Base-by-base conservation (phyloP, 2,797 vertebrate genomes). In the Enteromius mattozi region DNA sequence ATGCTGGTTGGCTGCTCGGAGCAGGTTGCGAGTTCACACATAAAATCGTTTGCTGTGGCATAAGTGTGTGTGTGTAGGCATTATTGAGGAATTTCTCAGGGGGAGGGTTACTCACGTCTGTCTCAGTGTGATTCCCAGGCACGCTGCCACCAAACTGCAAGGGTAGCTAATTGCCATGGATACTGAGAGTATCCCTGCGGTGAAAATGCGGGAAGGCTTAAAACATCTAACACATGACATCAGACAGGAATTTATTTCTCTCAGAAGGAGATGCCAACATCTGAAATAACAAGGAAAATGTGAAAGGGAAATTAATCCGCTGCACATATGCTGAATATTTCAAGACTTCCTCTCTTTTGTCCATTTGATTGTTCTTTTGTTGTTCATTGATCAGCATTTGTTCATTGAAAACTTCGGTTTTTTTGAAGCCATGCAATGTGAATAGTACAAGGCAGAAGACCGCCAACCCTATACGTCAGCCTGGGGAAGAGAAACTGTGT, bases 401-500 rank as follows among this genome's bases (percentile, higher is more conserved):
- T 54, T 79, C 59, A 69, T 40, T 78, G 33, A 71, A 42, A 70
- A 1, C 45, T 45, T 12, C 88, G n/a, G 86, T 27, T n/a, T 59
- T 78, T 79, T 66, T 79, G 30, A 79, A 99, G 98, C 97, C 97
- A 0, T 99, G 98, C 89, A 95, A 89, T 85, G 94, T 93, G 78
- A 97, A 93, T 88, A 93, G 84, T 6, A 93, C 93, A n/a, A 93
- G 96, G 4, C 94, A 95, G 88, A 95, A 96, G 87, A 94, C 90
- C 4, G 96, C 97, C 3, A 90, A 89, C 72, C 93, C 92, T 1
- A 92, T 98, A 66, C 96, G 98, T 54, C 95, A 95, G 76, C 95
- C 97, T 0, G 95, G 96, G 16, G 92, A 95, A 66, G 95, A 93
- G 51, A 97, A 96, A 90, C 85, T 90, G 63, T 99, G 98, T 90